Percentiles rank a stretch among this genome's conserved stretches.
These are phyloP conservation scores for Encarsia formosa DNA, from an alignment of 2,888 invertebrate species.

Conservation along the genomic window DNA sequence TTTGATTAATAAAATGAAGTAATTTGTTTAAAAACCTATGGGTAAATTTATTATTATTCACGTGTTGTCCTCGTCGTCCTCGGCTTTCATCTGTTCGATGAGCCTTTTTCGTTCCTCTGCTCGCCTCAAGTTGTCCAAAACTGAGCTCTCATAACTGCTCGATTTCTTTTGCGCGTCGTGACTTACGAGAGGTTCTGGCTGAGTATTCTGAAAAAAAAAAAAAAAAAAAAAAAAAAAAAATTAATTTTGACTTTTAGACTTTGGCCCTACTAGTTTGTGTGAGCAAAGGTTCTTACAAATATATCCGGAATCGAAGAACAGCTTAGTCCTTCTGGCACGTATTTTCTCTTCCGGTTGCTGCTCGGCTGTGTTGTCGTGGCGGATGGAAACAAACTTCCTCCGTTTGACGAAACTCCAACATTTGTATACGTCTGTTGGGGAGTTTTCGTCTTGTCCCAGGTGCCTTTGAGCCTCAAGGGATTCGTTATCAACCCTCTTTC, in stretches of 20 bases:
- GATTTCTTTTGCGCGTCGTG: not conserved
- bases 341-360: conserved; percentile 12
- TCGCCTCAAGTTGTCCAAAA: conserved; percentile 74
- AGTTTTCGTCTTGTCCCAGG: conserved; percentile 56
- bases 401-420: conserved; percentile 3
- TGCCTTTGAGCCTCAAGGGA: conserved; percentile 70
- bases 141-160: conserved; percentile 74
- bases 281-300: conserved; percentile 36
- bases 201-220: conserved; percentile 26
- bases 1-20: too few relatives aligned
- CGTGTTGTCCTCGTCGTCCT: conserved; percentile 55
- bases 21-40: too few relatives aligned
- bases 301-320: conserved; percentile 41
- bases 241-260: too few relatives aligned
- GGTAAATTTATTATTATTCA: too few relatives aligned
- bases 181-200: too few relatives aligned
- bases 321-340: conserved; percentile 30
- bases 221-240: conserved; percentile 2
- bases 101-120: conserved; percentile 79
- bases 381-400: conserved; percentile 32
- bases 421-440: conserved; percentile 44
- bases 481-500: conserved; percentile 65
- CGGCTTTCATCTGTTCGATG: conserved; percentile 66
- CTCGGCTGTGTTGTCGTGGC: conserved; percentile 8
- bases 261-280: too few relatives aligned